Conservation (phyloP, 2,888 invertebrate genomes). For the Zhuqinia jingwanae region DNA sequence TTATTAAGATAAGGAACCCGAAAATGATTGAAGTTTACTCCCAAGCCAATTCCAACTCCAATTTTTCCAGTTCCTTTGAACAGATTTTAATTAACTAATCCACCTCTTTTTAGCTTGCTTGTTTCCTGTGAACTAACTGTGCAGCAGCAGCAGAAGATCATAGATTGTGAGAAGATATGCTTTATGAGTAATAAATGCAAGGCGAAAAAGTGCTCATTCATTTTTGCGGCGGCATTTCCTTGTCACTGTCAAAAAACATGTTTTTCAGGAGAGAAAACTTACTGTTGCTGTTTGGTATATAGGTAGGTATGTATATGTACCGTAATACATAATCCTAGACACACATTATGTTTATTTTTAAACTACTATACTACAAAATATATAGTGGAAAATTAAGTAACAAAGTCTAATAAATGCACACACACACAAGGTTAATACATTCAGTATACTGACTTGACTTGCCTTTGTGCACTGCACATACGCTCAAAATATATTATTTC, state of each 20-base stretch:
- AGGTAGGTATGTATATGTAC: background rate
- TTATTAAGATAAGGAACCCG: slow-evolving; percentile 28
- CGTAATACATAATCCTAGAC: too few relatives aligned
- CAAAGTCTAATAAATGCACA: background rate
- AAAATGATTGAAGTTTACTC: slow-evolving; percentile 54
- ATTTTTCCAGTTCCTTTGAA: slow-evolving; percentile 63
- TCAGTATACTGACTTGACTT: background rate
- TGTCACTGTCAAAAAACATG: background rate
- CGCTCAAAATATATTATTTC: background rate
- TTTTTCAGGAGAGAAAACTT: too few relatives aligned
- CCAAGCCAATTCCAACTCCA: slow-evolving; percentile 42
- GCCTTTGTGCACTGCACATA: too few relatives aligned
- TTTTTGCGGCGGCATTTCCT: slow-evolving; percentile 10
- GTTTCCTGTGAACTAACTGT: slow-evolving; percentile 52
- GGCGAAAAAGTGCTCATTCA: slow-evolving; percentile 25
- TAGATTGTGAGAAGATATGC: slow-evolving; percentile 6
- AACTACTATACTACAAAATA: background rate
- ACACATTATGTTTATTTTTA: too few relatives aligned
- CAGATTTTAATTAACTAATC: slow-evolving; percentile 68
- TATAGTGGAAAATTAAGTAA: background rate
- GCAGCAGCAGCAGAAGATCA: slow-evolving; percentile 45
- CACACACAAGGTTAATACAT: slow-evolving; percentile 2
- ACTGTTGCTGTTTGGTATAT: background rate
- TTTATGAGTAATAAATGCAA: background rate
- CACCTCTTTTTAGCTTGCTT: slow-evolving; percentile 31